Evolutionary conservation across 2,888 invertebrate species (phyloP).

Genomic region (Buathra laborator): DNA sequence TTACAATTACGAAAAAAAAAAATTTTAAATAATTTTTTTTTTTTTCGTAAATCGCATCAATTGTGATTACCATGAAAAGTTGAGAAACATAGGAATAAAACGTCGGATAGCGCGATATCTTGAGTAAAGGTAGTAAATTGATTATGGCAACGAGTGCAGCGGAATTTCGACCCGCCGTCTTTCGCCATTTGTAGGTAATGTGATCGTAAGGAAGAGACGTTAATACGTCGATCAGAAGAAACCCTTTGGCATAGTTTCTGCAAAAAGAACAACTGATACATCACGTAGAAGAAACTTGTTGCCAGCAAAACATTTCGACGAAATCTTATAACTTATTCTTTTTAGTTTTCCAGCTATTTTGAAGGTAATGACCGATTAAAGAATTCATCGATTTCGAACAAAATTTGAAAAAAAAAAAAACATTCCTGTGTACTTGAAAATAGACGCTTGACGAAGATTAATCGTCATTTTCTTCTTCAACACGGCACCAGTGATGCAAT

Average conservation of each 20-base stretch:
- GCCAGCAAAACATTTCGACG: no score
- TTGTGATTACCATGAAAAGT: constrained; percentile 73
- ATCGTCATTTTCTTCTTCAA: constrained; percentile 68
- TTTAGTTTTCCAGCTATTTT: no score
- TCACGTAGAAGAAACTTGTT: neutral
- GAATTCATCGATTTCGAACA: no score
- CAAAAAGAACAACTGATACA: constrained; percentile 26
- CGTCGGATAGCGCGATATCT: constrained; percentile 78
- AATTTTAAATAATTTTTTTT: no score
- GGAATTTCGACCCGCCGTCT: constrained; percentile 74
- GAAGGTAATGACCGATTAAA: no score
- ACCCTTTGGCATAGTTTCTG: constrained; percentile 76
- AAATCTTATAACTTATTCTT: no score
- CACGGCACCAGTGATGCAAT: constrained; percentile 78
- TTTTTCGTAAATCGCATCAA: no score
- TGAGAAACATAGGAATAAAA: constrained; percentile 74
- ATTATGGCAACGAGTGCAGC: constrained; percentile 69
- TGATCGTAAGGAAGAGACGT: constrained; percentile 81
- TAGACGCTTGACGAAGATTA: constrained; percentile 73
- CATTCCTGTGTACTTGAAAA: constrained; percentile 74
- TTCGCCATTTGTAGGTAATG: constrained; percentile 78
- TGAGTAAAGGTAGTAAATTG: constrained; percentile 80
- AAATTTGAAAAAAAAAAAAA: neutral
- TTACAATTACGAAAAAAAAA: no score
- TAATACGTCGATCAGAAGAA: constrained; percentile 77